These are phyloP conservation scores for Axis porcinus DNA, from an alignment of 2,113 vertebrate species.

Conservation along the genomic window DNA sequence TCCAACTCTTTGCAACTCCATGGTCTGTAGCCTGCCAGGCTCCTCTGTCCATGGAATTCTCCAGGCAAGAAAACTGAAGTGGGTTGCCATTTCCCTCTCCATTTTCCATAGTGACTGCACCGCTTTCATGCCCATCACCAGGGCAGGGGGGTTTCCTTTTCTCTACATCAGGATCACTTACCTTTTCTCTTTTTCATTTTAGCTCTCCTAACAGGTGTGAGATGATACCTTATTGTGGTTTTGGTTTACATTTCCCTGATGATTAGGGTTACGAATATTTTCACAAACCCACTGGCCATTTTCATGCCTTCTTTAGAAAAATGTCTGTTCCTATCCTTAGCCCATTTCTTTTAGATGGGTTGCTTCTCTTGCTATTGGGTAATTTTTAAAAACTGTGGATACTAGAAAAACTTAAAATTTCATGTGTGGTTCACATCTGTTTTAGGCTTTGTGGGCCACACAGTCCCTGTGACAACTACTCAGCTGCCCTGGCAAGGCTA, in stretches of 20 bases:
- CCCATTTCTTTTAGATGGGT: neutral
- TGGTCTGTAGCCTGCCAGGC: neutral
- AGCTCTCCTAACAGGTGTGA: neutral
- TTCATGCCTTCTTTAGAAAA: neutral
- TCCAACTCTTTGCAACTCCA: neutral
- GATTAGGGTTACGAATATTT: neutral
- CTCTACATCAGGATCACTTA: neutral
- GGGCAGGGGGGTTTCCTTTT: neutral
- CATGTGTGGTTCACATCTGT: neutral
- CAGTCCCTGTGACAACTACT: neutral
- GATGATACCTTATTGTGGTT: neutral
- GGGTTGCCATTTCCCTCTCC: neutral
- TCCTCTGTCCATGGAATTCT: neutral
- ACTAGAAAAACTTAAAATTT: neutral
- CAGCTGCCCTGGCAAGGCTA: neutral
- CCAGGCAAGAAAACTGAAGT: neutral
- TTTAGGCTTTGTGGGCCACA: neutral
- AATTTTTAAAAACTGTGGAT: neutral
- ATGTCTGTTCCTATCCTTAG: neutral
- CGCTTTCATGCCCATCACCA: neutral
- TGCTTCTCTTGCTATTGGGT: neutral
- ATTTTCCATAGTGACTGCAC: neutral
- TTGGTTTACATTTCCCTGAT: neutral
- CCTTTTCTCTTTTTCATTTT: neutral
- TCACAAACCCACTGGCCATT: neutral